Percentiles rank a stretch among this genome's conserved stretches.
These are phyloP conservation scores for Tenebrosternarchus preto DNA, from an alignment of 2,113 vertebrate species.

Conservation along the genomic window DNA sequence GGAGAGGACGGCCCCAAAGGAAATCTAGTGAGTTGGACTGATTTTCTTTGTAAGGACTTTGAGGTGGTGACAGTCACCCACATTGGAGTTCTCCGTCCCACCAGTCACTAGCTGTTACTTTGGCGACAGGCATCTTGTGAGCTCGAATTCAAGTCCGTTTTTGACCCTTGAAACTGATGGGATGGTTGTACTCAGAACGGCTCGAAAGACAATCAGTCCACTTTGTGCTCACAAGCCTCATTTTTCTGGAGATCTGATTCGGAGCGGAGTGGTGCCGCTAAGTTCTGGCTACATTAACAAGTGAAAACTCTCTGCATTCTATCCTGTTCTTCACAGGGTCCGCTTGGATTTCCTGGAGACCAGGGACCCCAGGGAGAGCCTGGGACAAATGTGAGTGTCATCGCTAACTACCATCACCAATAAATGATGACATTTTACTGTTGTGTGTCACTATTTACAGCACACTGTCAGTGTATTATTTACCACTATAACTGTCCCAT, in stretches of 20 bases:
- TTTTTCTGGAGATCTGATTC: not conserved
- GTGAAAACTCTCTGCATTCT: not conserved
- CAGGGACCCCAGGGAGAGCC: slow-evolving; percentile 80
- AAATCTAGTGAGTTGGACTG: slow-evolving; percentile 73
- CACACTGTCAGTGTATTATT: not conserved
- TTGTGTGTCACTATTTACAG: slow-evolving; percentile 13
- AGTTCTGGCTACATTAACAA: not conserved
- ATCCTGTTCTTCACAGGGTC: slow-evolving; percentile 73
- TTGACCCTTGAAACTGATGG: not conserved
- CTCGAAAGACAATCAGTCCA: not conserved
- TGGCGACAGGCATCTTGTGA: not conserved
- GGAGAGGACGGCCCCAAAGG: slow-evolving; percentile 93
- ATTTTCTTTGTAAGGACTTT: not conserved
- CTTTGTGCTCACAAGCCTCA: not conserved
- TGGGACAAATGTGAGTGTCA: slow-evolving; percentile 75
- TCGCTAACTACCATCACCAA: slow-evolving; percentile 10
- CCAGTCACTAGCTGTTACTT: not conserved
- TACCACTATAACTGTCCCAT: slow-evolving; percentile 38
- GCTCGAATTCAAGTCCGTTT: not conserved
- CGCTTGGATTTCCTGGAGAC: slow-evolving; percentile 82
- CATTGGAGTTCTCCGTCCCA: not conserved
- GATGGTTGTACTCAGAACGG: not conserved
- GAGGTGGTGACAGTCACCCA: not conserved
- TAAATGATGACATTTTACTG: slow-evolving; percentile 18
- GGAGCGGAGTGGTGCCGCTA: not conserved